phyloP scores from a whole-genome alignment of 2,797 vertebrate species.

The Lepilemur septentrionalis region DNA sequence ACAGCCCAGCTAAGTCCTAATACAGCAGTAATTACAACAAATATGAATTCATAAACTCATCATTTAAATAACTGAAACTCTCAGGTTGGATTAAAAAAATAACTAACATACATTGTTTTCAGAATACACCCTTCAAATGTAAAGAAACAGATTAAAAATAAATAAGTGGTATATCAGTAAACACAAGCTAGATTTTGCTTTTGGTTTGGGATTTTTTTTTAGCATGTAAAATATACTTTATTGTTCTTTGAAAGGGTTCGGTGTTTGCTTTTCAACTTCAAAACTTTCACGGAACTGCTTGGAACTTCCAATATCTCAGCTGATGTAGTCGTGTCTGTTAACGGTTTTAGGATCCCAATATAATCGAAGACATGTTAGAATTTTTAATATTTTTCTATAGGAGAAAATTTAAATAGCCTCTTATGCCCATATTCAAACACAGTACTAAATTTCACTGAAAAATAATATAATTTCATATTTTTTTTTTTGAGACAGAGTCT shows the following conservation, averaged over 20 bases:
- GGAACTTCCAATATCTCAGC: background rate
- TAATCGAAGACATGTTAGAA: background rate
- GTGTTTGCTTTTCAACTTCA: background rate
- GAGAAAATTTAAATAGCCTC: conserved; percentile 16
- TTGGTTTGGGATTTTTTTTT: no score
- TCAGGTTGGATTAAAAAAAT: background rate
- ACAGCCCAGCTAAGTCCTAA: background rate
- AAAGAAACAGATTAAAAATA: background rate
- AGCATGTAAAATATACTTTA: no score
- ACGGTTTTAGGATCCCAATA: background rate
- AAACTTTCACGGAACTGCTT: background rate
- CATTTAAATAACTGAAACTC: background rate
- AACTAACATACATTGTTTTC: background rate
- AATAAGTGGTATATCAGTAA: background rate
- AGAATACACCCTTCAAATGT: background rate
- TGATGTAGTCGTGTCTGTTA: background rate
- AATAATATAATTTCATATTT: background rate
- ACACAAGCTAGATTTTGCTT: background rate
- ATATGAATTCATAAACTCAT: background rate
- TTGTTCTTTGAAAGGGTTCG: no score
- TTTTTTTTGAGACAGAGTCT: no score
- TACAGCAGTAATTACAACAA: background rate
- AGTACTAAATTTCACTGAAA: background rate
- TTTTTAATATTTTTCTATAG: conserved; percentile 2
- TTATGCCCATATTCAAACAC: background rate